A percentile compares a stretch with the other conserved stretches of the same genome.
Conservation (phyloP, 2,113 vertebrate species). For the Chaenocephalus aceratus region DNA sequence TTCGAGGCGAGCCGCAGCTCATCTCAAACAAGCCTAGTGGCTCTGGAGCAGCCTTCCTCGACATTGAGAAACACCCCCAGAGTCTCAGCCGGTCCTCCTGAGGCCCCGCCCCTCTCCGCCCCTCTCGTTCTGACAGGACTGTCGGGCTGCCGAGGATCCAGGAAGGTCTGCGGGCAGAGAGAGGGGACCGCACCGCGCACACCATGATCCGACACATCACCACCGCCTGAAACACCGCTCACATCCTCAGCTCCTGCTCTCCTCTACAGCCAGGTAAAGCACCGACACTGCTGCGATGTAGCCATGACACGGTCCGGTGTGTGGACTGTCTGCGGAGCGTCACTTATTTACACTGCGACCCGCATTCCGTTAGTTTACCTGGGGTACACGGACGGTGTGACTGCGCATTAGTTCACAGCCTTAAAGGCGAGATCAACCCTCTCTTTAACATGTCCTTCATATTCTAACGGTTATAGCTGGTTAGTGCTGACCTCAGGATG, state of each 20-base stretch:
- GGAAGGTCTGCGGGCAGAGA: constrained; percentile 39
- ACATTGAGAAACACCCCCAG: too few species aligned
- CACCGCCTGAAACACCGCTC: constrained; percentile 16
- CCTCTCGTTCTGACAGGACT: constrained; percentile 27
- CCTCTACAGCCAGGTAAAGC: constrained; percentile 45
- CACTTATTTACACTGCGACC: constrained; percentile 11
- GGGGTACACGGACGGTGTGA: background rate
- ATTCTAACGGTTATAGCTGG: background rate
- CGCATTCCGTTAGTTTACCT: background rate
- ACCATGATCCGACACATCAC: constrained; percentile 30
- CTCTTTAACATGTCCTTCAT: background rate
- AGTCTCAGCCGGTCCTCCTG: too few species aligned
- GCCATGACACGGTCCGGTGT: too few species aligned
- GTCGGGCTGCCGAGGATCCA: constrained; percentile 32
- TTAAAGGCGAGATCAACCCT: background rate
- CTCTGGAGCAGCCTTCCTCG: too few species aligned
- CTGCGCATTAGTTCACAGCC: background rate
- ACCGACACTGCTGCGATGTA: background rate
- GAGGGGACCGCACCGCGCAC: constrained; percentile 16
- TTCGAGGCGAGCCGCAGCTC: too few species aligned
- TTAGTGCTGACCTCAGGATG: constrained; percentile 10
- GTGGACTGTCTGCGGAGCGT: background rate
- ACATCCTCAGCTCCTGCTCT: constrained; percentile 12
- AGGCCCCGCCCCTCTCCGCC: constrained; percentile 58
- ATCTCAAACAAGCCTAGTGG: too few species aligned